Base-by-base conservation (phyloP, 92 coral and sea anemone genomes). In the Phenganax subtilis region DNA sequence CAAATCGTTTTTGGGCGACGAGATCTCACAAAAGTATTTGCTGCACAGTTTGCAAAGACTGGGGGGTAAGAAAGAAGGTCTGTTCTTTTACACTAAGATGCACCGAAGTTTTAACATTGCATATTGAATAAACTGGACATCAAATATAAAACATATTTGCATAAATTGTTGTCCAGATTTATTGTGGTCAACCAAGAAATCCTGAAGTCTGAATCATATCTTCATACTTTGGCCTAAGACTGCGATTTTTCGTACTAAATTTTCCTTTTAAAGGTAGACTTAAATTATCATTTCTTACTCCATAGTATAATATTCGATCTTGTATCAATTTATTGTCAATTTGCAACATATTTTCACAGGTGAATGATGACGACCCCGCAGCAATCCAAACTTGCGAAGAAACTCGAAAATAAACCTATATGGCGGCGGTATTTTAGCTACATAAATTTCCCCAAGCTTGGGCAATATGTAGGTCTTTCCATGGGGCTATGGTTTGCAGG, bases 401-500 rank as follows among this genome's bases (percentile, higher is more conserved):
- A 61, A 12, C 67, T 61, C 28, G 11, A 61, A 61, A 61, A 61
- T 61, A 61, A 61, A 14, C 81, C 81, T 9, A 76, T 76, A 29
- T 76, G 81, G 81, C 60, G 62, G 15, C 64, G 81, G 59, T 76
- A 76, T 44, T 8, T 76, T 28, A 58, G 81, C 65, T 55, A 76
- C 31, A 47, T 76, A 7, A 76, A 76, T 52, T 16, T 60, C 28
- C 27, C 81, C 8, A 76, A 76, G 70, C 55, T 76, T 3, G 81
- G 81, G 51, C 92, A 91, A 15, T 90, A 85, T 62, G 88, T 93
- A 8, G 93, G 71, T 9, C 90, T 93, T 54, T 87, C 98, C 55
- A 67, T 93, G 9, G 88, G 92, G 0, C 85, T 93, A 6, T 93
- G 97, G 97, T 86, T 93, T 51, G 98, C 92, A 67, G 98, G 98